A percentile compares a stretch with the other conserved stretches of the same genome.
Conservation (phyloP, 35 echinoderm and acorn worm genomes). For the Ptychodera flava region DNA sequence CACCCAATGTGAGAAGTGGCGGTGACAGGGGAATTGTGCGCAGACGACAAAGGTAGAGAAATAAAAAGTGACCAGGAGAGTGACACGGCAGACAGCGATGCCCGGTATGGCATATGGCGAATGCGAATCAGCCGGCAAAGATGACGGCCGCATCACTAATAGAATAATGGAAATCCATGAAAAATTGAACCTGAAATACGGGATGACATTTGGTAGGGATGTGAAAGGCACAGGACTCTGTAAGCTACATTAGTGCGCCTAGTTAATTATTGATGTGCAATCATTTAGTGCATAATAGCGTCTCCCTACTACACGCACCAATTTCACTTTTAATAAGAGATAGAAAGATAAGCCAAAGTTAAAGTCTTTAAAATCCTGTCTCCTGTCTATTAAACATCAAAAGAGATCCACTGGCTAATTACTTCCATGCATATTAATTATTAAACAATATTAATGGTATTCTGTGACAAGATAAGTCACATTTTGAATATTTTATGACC, state of each 20-base stretch:
- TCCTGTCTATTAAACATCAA: background rate
- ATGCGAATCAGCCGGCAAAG: background rate
- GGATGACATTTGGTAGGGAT: background rate
- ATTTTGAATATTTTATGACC: background rate
- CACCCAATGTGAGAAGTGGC: background rate
- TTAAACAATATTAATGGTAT: conserved; percentile 2
- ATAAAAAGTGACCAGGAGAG: background rate
- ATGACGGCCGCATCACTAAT: background rate
- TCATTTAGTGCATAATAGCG: background rate
- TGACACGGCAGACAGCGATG: background rate
- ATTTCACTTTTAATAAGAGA: conserved; percentile 2
- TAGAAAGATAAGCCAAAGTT: background rate
- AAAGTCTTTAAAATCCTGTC: background rate
- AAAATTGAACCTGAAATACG: background rate
- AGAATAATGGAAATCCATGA: background rate
- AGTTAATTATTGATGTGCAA: background rate
- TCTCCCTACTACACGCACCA: background rate
- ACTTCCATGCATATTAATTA: conserved; percentile 2
- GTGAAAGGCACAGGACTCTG: background rate
- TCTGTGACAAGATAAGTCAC: background rate
- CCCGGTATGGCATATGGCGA: background rate
- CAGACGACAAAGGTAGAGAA: background rate
- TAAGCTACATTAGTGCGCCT: background rate
- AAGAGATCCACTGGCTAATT: background rate
- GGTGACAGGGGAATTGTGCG: background rate